Percentiles rank a stretch among this genome's conserved stretches.
These are phyloP conservation scores for Apodemus sylvaticus DNA, from an alignment of 2,113 vertebrate species.

Conservation along the genomic window DNA sequence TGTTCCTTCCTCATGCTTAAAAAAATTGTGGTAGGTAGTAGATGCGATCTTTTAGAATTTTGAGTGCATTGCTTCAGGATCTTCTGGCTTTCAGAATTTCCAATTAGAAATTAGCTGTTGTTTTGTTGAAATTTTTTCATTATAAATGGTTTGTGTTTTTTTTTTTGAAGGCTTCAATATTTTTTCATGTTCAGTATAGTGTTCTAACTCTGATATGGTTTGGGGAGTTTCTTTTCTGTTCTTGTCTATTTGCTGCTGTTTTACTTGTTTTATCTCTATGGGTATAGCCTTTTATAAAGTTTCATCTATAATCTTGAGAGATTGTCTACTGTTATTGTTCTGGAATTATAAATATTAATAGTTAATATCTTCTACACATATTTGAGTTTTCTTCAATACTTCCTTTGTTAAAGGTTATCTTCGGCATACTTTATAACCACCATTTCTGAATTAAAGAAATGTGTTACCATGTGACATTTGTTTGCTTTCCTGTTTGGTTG, in stretches of 20 bases:
- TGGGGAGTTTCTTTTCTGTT: background rate
- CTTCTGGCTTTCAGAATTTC: background rate
- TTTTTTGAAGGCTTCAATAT: background rate
- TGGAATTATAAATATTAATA: background rate
- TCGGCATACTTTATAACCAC: background rate
- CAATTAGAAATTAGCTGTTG: background rate
- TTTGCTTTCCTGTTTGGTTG: background rate
- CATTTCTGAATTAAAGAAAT: background rate
- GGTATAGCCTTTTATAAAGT: background rate
- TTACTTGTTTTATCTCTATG: background rate
- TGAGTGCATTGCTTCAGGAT: background rate
- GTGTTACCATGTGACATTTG: background rate
- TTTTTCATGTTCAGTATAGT: background rate
- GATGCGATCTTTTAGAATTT: background rate
- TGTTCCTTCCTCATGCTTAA: too few species aligned
- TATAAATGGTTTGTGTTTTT: background rate
- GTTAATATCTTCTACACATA: background rate
- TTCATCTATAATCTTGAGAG: background rate
- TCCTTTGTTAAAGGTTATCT: background rate
- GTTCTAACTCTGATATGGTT: background rate
- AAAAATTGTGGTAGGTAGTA: background rate
- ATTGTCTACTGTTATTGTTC: background rate
- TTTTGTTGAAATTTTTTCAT: background rate
- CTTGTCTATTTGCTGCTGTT: background rate
- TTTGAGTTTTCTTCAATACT: background rate